These are phyloP conservation scores for Cacatua alba DNA, from an alignment of 2,113 vertebrate species.

Conservation along the genomic window DNA sequence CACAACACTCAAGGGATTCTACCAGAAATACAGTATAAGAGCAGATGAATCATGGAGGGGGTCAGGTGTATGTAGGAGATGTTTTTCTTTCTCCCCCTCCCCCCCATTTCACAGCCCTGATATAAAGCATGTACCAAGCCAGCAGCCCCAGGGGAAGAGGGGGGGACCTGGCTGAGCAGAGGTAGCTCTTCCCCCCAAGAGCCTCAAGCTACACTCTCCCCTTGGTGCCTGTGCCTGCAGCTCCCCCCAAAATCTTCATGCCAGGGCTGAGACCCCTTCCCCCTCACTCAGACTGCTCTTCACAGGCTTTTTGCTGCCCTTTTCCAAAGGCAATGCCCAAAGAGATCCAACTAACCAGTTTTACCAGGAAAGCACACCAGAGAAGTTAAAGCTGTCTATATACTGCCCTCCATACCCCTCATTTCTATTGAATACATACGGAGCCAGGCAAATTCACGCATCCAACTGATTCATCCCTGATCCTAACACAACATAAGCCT, in stretches of 20 bases:
- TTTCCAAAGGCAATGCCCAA: background rate
- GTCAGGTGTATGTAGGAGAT: accelerated
- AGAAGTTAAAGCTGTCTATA: background rate
- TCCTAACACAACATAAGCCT: background rate
- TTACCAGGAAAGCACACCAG: background rate
- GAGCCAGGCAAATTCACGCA: background rate
- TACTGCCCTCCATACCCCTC: background rate
- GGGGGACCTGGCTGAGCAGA: background rate
- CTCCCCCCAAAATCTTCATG: accelerated
- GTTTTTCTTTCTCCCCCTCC: background rate
- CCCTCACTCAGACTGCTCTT: background rate
- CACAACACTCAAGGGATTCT: background rate
- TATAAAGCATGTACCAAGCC: background rate
- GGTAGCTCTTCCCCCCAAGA: background rate
- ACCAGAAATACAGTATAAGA: background rate
- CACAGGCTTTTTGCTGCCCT: background rate
- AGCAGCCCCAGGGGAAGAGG: background rate
- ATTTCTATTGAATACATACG: background rate
- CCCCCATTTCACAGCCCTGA: background rate
- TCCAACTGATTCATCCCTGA: background rate
- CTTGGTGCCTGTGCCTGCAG: background rate
- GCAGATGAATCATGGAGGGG: background rate
- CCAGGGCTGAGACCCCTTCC: background rate
- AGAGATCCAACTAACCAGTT: background rate
- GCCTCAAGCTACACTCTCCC: background rate